Percentiles rank a stretch among this genome's conserved stretches.
Evolutionary conservation across 2,113 vertebrate species (phyloP).

Genomic region (Acanthochromis polyacanthus): DNA sequence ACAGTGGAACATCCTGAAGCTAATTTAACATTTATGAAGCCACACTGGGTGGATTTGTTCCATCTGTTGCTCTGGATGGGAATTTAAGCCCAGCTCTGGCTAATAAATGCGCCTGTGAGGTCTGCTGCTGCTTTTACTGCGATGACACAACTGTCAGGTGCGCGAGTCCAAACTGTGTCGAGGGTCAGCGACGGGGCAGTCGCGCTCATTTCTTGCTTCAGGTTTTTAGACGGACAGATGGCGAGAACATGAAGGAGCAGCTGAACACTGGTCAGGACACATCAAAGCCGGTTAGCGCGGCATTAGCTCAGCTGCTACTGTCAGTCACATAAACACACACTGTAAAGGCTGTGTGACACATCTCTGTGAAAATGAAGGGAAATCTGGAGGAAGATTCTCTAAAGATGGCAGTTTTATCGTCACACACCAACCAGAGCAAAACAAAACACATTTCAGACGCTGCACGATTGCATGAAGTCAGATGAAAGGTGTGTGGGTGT

Average conservation of each 20-base stretch:
- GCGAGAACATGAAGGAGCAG: slow-evolving; percentile 50
- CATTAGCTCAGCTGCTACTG: slow-evolving; percentile 60
- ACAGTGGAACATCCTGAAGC: too few species aligned
- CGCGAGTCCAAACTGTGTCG: slow-evolving; percentile 11
- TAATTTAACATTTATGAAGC: too few species aligned
- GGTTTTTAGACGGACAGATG: slow-evolving; percentile 61
- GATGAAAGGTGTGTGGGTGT: too few species aligned
- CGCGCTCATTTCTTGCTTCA: slow-evolving; percentile 74
- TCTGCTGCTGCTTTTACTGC: slow-evolving; percentile 41
- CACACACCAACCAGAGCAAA: background rate
- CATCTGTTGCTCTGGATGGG: too few species aligned
- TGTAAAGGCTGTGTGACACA: too few species aligned
- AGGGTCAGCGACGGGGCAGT: slow-evolving; percentile 46
- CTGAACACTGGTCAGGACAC: slow-evolving; percentile 56
- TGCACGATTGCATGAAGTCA: too few species aligned
- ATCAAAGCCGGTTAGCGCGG: slow-evolving; percentile 50
- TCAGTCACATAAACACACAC: background rate
- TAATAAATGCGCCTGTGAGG: slow-evolving; percentile 10
- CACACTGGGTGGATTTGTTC: too few species aligned
- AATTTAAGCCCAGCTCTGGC: background rate
- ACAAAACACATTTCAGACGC: too few species aligned
- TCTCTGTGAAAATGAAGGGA: too few species aligned
- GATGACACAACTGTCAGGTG: slow-evolving; percentile 49
- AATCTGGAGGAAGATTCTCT: too few species aligned
- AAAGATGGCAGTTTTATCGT: too few species aligned